Conservation (phyloP, 2,113 vertebrate genomes). For the Opisthocomus hoazin region DNA sequence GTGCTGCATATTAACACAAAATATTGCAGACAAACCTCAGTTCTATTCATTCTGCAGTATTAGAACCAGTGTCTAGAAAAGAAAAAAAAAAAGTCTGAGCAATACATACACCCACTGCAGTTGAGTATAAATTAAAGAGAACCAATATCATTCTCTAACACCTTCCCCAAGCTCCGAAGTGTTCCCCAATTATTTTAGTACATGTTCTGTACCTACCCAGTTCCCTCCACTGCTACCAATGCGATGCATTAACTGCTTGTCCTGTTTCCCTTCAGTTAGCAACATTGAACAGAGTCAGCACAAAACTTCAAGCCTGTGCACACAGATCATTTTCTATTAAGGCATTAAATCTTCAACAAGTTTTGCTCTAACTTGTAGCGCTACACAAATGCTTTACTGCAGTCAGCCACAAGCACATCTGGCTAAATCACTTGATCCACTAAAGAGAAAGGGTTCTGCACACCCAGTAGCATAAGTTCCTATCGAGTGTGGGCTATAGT, state of each 20-base stretch:
- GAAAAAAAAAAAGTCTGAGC: constrained; percentile 29
- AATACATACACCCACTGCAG: neutral
- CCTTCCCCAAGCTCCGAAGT: neutral
- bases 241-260: neutral
- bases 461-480: neutral
- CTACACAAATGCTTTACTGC: neutral
- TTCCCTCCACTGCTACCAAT: neutral
- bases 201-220: neutral
- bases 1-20: constrained; percentile 62
- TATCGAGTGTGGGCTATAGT: neutral
- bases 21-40: constrained; percentile 40
- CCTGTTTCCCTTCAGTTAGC: neutral
- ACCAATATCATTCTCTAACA: neutral
- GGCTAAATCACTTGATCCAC: neutral
- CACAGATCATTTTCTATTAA: neutral
- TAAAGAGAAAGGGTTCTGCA: neutral
- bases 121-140: neutral
- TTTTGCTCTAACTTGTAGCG: neutral
- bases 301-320: neutral
- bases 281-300: neutral
- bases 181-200: neutral
- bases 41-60: constrained; percentile 77
- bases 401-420: neutral
- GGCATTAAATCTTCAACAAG: neutral
- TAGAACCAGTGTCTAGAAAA: constrained; percentile 86